Conservation (phyloP, 2,797 vertebrate genomes). For the Sebastes kiyomatsui region DNA sequence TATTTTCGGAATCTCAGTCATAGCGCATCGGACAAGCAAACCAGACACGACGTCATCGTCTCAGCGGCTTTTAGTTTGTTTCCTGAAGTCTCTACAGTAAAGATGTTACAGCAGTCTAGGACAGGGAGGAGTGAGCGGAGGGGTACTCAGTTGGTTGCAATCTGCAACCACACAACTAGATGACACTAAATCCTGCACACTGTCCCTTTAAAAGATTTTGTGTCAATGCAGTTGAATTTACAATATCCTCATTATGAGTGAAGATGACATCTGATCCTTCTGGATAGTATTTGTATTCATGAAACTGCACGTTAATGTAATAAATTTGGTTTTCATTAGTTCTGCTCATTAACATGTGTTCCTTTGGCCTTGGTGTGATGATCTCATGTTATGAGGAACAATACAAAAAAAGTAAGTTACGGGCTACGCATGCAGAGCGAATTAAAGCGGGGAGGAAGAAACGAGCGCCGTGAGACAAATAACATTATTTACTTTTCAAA, state of each 20-base stretch:
- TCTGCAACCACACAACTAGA: too few relatives aligned
- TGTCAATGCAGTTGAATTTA: neutral
- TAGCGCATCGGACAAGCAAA: too few relatives aligned
- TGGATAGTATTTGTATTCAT: neutral
- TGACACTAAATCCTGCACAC: too few relatives aligned
- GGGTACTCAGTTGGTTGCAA: too few relatives aligned
- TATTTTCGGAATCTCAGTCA: too few relatives aligned
- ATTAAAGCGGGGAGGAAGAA: conserved; percentile 15
- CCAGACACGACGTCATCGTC: too few relatives aligned
- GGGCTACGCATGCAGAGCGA: neutral
- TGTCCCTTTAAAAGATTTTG: neutral
- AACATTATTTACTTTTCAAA: conserved; percentile 46
- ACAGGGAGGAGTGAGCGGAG: too few relatives aligned
- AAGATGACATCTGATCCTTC: neutral
- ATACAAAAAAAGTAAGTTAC: conserved; percentile 25
- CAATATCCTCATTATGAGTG: neutral
- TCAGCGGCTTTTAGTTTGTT: rapidly evolving
- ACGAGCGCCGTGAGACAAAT: conserved; percentile 20
- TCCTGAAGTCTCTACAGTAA: too few relatives aligned
- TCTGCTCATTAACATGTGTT: conserved; percentile 24
- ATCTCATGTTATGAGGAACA: conserved; percentile 13
- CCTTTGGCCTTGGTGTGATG: conserved; percentile 3
- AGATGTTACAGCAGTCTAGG: too few relatives aligned
- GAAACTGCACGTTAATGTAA: neutral
- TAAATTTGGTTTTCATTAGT: conserved; percentile 11